A percentile compares a stretch with the other conserved stretches of the same genome.
These are phyloP conservation scores for Dendropsophus ebraccatus DNA, from an alignment of 2,113 vertebrate species.

Conservation along the genomic window DNA sequence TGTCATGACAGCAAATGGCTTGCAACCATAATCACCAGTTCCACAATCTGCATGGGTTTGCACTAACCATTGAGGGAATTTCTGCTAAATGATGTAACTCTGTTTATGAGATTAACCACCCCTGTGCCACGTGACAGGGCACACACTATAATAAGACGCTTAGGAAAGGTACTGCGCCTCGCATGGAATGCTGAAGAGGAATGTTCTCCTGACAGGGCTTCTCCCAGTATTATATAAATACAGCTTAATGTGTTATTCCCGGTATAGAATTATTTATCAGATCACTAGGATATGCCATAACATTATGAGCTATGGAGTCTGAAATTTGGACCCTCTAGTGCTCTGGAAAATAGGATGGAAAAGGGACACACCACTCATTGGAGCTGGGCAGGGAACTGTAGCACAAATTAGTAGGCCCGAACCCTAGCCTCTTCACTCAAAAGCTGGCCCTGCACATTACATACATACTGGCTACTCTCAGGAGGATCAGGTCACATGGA, in stretches of 20 bases:
- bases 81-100: slow-evolving; percentile 29
- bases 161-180: not conserved
- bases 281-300: not conserved
- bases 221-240: not conserved
- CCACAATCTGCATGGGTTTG: slow-evolving; percentile 21
- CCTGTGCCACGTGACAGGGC: slow-evolving; percentile 19
- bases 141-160: not conserved
- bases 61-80: slow-evolving; percentile 34
- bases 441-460: too few relatives aligned
- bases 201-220: not conserved
- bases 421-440: too few relatives aligned
- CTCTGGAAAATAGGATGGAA: not conserved
- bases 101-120: not conserved
- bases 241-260: not conserved
- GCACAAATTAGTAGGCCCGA: not conserved
- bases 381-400: too few relatives aligned
- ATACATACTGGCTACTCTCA: too few relatives aligned
- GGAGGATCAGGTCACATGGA: too few relatives aligned
- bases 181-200: not conserved
- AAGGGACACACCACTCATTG: too few relatives aligned
- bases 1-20: slow-evolving; percentile 35
- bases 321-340: not conserved
- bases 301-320: not conserved
- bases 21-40: slow-evolving; percentile 41
- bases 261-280: not conserved